These are phyloP conservation scores for Plodia interpunctella DNA, from an alignment of 1,140 invertebrate genomes.

Conservation along the genomic window DNA sequence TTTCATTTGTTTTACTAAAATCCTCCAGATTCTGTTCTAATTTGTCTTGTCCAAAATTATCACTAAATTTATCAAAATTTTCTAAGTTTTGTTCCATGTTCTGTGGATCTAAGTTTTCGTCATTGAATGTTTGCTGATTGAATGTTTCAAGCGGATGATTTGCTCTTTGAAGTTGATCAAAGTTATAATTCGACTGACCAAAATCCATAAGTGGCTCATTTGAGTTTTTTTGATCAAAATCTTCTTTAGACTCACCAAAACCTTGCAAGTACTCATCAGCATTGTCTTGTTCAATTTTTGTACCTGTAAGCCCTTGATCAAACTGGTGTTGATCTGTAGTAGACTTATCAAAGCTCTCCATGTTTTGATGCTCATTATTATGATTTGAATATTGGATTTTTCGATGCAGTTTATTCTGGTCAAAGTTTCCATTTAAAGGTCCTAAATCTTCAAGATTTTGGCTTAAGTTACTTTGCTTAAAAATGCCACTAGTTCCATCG, in stretches of 20 bases:
- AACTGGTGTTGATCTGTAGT: no score
- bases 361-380: background rate
- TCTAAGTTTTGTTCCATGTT: background rate
- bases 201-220: conserved; percentile 24
- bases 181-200: conserved; percentile 24
- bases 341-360: background rate
- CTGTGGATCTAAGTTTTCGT: conserved; percentile 19
- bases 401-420: conserved; percentile 11
- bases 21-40: no score
- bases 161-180: conserved; percentile 21
- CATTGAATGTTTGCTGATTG: conserved; percentile 28
- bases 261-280: conserved; percentile 12
- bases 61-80: no score
- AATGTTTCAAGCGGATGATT: conserved; percentile 16
- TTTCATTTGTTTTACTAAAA: background rate
- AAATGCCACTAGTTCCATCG: conserved; percentile 11
- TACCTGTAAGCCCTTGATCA: no score
- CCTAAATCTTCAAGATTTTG: conserved; percentile 3
- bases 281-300: conserved; percentile 22
- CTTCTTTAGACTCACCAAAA: conserved; percentile 27
- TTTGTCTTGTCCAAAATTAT: no score
- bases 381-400: conserved; percentile 8
- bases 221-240: conserved; percentile 26
- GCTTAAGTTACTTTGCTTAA: conserved; percentile 22
- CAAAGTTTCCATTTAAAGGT: conserved; percentile 17